A percentile compares a stretch with the other conserved stretches of the same genome.
phyloP scores from a whole-genome alignment of 64 coral and sea anemone species.

The Montipora foliosa region DNA sequence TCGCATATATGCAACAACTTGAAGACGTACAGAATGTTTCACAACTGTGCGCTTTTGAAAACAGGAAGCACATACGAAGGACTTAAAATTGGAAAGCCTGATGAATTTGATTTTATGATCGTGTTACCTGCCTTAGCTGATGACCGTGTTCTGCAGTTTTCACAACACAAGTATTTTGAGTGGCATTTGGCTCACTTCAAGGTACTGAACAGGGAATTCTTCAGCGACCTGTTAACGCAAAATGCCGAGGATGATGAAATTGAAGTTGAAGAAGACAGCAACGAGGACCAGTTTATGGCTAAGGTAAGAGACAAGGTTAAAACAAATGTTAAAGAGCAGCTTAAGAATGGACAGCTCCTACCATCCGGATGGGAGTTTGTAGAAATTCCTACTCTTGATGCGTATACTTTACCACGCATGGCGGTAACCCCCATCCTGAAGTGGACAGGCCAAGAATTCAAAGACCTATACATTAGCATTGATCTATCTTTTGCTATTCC shows the following conservation, averaged over 20 bases:
- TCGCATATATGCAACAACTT: conserved; percentile 16
- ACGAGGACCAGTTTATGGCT: neutral
- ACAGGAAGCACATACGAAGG: conserved; percentile 9
- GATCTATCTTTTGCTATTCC: conserved; percentile 11
- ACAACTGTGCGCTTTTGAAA: neutral
- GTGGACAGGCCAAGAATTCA: neutral
- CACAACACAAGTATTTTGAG: conserved; percentile 1
- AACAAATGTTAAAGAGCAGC: neutral
- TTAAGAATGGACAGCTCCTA: conserved; percentile 5
- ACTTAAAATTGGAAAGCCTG: neutral
- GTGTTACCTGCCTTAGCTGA: conserved; percentile 33
- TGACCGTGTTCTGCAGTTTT: neutral
- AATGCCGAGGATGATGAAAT: neutral
- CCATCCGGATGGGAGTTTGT: neutral
- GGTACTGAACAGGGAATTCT: neutral
- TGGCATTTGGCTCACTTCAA: neutral
- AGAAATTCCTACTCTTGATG: neutral
- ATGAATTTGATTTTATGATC: conserved; percentile 27
- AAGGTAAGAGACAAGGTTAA: neutral
- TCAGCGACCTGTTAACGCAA: neutral
- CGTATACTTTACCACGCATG: neutral
- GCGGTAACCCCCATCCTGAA: neutral
- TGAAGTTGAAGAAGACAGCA: neutral
- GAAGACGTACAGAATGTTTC: conserved; percentile 3
- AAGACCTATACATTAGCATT: neutral